Percentiles rank a stretch among this genome's conserved stretches.
Conservation (phyloP, 30 jellyfish, hydroid and myxozoan species). For the Aurelia sp. region DNA sequence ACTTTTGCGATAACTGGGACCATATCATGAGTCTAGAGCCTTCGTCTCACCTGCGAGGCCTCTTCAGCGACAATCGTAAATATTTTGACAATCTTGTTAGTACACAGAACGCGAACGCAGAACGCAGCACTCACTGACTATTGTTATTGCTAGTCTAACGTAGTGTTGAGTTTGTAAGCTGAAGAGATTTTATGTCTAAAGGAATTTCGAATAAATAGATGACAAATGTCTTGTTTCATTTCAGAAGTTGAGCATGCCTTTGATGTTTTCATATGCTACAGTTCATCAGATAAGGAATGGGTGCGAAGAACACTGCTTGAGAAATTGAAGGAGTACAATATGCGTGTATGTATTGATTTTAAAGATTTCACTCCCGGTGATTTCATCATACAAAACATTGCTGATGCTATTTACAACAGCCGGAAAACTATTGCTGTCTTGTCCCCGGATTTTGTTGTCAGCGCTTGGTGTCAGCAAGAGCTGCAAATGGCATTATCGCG, state of each 20-base stretch:
- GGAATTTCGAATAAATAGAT: too few relatives aligned
- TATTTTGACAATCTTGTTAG: too few relatives aligned
- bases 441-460: constrained; percentile 82
- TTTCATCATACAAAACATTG: constrained; percentile 66
- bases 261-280: constrained; percentile 92
- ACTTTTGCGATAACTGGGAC: too few relatives aligned
- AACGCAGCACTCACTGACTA: too few relatives aligned
- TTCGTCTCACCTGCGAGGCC: too few relatives aligned
- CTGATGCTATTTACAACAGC: constrained; percentile 81
- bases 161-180: too few relatives aligned
- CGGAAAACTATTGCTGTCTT: constrained; percentile 87
- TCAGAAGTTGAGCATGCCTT: constrained; percentile 31
- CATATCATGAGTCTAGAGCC: too few relatives aligned
- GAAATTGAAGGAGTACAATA: constrained; percentile 34
- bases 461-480: constrained; percentile 79
- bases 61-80: too few relatives aligned
- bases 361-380: constrained; percentile 79
- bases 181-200: too few relatives aligned
- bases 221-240: neutral
- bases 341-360: constrained; percentile 79
- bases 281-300: constrained; percentile 83
- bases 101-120: too few relatives aligned
- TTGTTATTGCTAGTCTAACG: too few relatives aligned
- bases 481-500: constrained; percentile 80
- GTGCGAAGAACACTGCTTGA: constrained; percentile 60